Percentiles rank a stretch among this genome's conserved stretches.
Evolutionary conservation across 2,797 vertebrate genomes (phyloP).

Genomic region (Myotis pilosus): DNA sequence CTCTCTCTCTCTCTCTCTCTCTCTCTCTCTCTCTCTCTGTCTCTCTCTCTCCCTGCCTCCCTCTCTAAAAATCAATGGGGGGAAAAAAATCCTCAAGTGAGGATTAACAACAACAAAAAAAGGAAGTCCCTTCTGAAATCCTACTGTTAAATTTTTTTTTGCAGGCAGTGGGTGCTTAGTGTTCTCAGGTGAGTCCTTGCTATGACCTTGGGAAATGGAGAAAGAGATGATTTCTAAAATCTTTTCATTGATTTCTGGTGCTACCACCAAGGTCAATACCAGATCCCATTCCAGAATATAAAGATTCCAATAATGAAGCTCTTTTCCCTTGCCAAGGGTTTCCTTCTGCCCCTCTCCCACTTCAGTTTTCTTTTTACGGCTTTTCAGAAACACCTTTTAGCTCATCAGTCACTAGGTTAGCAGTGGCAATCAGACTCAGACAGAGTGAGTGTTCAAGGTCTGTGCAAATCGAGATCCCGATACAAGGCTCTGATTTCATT

Average conservation of each 20-base stretch:
- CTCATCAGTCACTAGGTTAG: conserved; percentile 36
- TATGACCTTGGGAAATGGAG: conserved; percentile 55
- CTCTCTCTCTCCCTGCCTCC: too few relatives aligned
- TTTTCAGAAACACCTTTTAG: conserved; percentile 45
- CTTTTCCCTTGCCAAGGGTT: neutral
- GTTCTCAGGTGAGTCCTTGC: conserved; percentile 52
- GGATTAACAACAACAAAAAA: neutral
- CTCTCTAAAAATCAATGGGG: neutral
- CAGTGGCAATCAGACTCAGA: neutral
- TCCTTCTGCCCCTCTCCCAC: neutral
- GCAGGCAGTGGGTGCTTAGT: conserved; percentile 4
- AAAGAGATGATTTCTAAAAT: conserved; percentile 48
- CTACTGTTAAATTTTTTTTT: conserved; percentile 36
- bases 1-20: too few relatives aligned
- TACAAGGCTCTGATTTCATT: conserved; percentile 11
- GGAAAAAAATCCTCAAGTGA: neutral
- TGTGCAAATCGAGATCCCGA: conserved; percentile 27
- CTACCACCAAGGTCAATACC: conserved; percentile 32
- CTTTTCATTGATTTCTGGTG: conserved; percentile 40
- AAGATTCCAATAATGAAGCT: conserved; percentile 40
- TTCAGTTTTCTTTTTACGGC: conserved; percentile 9
- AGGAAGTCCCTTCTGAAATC: conserved; percentile 34
- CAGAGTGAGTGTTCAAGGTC: neutral
- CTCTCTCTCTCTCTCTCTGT: too few relatives aligned
- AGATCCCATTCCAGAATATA: conserved; percentile 3